Conservation (phyloP, 2,113 vertebrate genomes). For the Halcyon senegalensis region DNA sequence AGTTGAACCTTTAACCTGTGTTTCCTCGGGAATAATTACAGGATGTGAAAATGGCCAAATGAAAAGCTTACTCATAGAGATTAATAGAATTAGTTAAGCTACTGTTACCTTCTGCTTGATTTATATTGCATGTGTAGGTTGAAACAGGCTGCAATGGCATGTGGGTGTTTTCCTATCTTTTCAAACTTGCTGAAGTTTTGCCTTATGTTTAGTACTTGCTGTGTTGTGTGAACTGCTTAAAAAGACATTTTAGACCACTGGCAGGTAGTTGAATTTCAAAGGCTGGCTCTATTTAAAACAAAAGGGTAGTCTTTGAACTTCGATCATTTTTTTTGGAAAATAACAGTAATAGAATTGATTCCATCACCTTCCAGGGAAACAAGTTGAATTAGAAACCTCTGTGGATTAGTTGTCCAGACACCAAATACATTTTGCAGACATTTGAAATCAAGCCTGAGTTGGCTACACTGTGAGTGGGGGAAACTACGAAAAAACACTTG, state of each 20-base stretch:
- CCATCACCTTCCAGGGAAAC: slow-evolving; percentile 22
- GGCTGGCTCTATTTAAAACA: slow-evolving; percentile 51
- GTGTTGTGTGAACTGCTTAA: slow-evolving; percentile 23
- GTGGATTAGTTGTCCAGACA: slow-evolving; percentile 35
- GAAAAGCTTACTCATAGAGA: slow-evolving; percentile 56
- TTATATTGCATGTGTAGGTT: not conserved
- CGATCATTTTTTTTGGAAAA: not conserved
- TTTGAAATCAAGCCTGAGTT: slow-evolving; percentile 2
- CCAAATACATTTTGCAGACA: slow-evolving; percentile 23
- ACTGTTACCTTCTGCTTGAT: slow-evolving; percentile 59
- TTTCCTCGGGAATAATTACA: slow-evolving; percentile 76
- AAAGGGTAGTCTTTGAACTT: slow-evolving; percentile 49
- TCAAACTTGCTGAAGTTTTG: slow-evolving; percentile 9
- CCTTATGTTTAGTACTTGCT: slow-evolving; percentile 35
- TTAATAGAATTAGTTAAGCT: slow-evolving; percentile 74
- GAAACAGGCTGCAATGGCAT: slow-evolving; percentile 14
- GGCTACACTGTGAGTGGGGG: not conserved
- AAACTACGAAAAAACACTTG: slow-evolving; percentile 8
- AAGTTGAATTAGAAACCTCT: slow-evolving; percentile 31
- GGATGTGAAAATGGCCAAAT: slow-evolving; percentile 73
- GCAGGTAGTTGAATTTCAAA: slow-evolving; percentile 51
- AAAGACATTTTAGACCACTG: slow-evolving; percentile 37
- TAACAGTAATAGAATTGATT: slow-evolving; percentile 46
- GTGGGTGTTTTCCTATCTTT: slow-evolving; percentile 42
- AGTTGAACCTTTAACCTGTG: slow-evolving; percentile 72